A percentile compares a stretch with the other conserved stretches of the same genome.
These are phyloP conservation scores for Prolemur simus DNA, from an alignment of 2,113 vertebrate species.

Conservation along the genomic window DNA sequence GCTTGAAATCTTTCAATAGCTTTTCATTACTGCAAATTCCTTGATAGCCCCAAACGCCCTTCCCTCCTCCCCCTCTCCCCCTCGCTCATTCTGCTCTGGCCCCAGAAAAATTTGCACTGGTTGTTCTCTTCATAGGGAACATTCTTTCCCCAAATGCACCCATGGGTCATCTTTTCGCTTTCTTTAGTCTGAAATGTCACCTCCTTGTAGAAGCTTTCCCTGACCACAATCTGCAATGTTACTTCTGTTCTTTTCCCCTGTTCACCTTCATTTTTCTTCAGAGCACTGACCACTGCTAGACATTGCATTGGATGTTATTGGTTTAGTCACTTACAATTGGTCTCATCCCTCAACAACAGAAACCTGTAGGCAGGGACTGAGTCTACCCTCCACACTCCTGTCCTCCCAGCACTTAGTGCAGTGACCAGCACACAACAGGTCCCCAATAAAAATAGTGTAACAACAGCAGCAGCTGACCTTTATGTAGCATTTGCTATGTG, in stretches of 20 bases:
- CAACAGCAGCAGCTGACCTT: background rate
- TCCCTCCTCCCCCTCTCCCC: background rate
- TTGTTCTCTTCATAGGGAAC: background rate
- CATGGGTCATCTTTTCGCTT: background rate
- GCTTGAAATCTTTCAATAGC: background rate
- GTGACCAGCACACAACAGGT: background rate
- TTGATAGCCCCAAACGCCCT: background rate
- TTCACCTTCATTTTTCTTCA: background rate
- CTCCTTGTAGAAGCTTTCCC: background rate
- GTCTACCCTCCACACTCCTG: background rate
- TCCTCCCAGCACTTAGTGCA: background rate
- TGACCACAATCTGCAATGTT: background rate
- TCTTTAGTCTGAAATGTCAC: background rate
- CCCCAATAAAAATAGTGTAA: background rate
- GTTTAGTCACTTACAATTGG: background rate
- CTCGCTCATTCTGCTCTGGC: background rate
- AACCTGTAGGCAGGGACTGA: background rate
- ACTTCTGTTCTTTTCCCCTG: background rate
- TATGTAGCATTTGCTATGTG: fast-evolving
- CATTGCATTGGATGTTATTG: fast-evolving
- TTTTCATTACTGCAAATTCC: background rate
- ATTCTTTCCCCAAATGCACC: background rate
- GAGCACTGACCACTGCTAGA: background rate
- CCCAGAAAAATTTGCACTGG: background rate
- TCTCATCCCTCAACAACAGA: background rate